Conservation (phyloP, 2,113 vertebrate species). For the Platycercus adscitus region DNA sequence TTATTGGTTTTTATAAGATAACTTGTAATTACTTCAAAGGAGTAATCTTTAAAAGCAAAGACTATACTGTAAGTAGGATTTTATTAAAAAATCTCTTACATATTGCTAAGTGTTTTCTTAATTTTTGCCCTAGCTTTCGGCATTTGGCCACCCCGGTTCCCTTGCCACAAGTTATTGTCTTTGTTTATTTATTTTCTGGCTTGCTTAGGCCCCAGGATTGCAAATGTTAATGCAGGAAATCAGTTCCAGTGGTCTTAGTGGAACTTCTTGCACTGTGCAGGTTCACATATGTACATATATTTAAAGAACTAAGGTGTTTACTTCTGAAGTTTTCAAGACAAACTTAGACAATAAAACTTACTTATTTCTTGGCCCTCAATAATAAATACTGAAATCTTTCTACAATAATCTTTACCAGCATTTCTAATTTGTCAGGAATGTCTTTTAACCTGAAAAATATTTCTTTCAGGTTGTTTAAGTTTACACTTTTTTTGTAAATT, state of each 20-base stretch:
- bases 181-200: neutral
- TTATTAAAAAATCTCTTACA: neutral
- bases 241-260: neutral
- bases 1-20: neutral
- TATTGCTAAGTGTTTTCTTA: neutral
- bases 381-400: neutral
- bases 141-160: neutral
- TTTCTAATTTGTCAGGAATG: neutral
- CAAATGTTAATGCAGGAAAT: neutral
- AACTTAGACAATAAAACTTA: neutral
- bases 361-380: neutral
- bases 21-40: neutral
- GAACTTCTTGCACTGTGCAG: neutral
- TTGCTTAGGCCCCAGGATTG: neutral
- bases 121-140: neutral
- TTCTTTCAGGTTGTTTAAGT: neutral
- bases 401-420: neutral
- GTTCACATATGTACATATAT: neutral
- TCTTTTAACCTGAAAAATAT: neutral
- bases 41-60: neutral
- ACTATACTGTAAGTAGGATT: neutral
- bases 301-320: neutral
- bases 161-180: neutral
- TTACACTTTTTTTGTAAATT: neutral
- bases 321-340: neutral